phyloP scores from a whole-genome alignment of 2,113 vertebrate species.

The Phyllostomus hastatus region DNA sequence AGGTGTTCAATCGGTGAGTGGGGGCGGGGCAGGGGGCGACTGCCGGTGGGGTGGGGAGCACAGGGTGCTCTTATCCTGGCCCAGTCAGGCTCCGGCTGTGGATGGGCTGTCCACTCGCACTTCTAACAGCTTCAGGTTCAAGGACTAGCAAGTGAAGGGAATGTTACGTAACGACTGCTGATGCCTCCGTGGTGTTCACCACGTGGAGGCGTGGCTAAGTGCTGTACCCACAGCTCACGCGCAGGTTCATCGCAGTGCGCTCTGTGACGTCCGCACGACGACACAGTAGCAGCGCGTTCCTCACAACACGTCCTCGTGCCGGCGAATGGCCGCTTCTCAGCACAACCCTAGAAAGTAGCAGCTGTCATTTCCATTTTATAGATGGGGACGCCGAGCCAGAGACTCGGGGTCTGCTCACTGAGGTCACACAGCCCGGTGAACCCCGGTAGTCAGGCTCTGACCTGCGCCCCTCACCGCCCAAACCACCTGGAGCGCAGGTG shows the following conservation, averaged over 20 bases:
- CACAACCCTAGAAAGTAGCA: neutral
- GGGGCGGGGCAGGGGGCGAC: neutral
- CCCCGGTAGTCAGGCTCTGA: neutral
- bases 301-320: neutral
- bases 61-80: neutral
- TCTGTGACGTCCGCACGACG: fast-evolving
- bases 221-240: fast-evolving
- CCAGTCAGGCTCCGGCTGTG: neutral
- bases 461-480: neutral
- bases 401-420: neutral
- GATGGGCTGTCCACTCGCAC: fast-evolving
- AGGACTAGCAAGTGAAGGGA: neutral
- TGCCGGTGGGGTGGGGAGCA: neutral
- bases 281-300: fast-evolving
- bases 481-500: neutral
- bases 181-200: fast-evolving
- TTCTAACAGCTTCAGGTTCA: neutral
- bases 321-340: too few species aligned
- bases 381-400: neutral
- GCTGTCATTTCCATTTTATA: neutral
- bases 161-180: fast-evolving
- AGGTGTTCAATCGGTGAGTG: constrained; percentile 92
- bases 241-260: neutral
- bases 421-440: neutral
- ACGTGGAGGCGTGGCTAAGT: fast-evolving